Percentiles rank a stretch among this genome's conserved stretches.
Conservation (phyloP, 2,797 vertebrate species). For the Otolemur crassicaudatus region DNA sequence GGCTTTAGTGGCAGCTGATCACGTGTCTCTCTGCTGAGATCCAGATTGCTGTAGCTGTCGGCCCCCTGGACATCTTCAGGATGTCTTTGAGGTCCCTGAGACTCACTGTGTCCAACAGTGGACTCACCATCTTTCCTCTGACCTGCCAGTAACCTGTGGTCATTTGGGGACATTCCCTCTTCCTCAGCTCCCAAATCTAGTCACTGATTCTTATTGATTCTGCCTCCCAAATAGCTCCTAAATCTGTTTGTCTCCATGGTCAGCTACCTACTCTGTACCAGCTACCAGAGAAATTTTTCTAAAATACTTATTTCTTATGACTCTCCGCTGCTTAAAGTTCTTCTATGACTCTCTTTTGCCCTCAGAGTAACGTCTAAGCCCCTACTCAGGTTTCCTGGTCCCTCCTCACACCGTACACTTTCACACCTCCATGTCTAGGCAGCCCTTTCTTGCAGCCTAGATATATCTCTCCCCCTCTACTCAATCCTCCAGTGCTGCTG, state of each 20-base stretch:
- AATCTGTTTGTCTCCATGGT: not conserved
- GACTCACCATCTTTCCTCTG: not conserved
- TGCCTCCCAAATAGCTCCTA: not conserved
- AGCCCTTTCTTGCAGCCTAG: not conserved
- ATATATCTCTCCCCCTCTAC: not conserved
- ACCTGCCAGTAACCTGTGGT: not conserved
- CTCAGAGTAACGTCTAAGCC: not conserved
- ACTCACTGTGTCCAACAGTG: not conserved
- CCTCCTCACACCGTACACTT: not conserved
- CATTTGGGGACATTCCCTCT: not conserved
- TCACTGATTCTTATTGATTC: slow-evolving; percentile 11
- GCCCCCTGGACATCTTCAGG: not conserved
- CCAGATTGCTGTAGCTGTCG: not conserved
- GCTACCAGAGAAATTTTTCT: slow-evolving; percentile 37
- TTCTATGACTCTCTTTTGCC: not conserved
- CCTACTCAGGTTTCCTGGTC: not conserved
- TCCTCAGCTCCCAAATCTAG: not conserved
- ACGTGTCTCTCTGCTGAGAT: slow-evolving; percentile 20
- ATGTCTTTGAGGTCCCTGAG: not conserved
- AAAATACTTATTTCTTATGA: slow-evolving; percentile 18
- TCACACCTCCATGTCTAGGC: not conserved
- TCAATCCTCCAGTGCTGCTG: not conserved
- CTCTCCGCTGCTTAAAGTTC: slow-evolving; percentile 48
- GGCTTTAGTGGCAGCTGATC: not conserved
- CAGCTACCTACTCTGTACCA: not conserved